A percentile compares a stretch with the other conserved stretches of the same genome.
phyloP scores from a whole-genome alignment of 2,888 invertebrate species.

The Ceraclea dissimilis region DNA sequence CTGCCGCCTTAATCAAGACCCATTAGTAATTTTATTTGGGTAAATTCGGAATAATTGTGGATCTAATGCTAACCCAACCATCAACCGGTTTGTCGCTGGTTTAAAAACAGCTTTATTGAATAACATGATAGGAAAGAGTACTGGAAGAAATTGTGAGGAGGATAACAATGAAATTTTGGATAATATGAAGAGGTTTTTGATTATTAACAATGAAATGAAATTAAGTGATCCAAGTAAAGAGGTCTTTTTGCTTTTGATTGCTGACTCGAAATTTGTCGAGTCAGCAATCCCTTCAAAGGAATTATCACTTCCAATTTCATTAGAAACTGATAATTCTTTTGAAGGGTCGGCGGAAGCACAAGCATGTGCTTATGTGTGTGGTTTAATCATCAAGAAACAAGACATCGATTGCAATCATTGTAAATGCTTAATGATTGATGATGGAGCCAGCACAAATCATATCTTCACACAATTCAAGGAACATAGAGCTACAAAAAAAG shows the following conservation, averaged over 20 bases:
- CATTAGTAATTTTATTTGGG: neutral
- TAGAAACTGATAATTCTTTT: neutral
- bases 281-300: neutral
- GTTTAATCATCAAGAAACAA: neutral
- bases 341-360: constrained; percentile 1
- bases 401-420: neutral
- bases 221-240: neutral
- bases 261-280: neutral
- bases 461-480: constrained; percentile 1
- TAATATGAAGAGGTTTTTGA: constrained; percentile 3
- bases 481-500: neutral
- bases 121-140: neutral
- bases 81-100: neutral
- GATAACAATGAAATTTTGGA: neutral
- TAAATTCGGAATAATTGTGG: neutral
- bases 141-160: neutral
- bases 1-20: neutral
- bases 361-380: neutral
- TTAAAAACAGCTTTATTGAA: neutral
- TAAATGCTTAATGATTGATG: neutral
- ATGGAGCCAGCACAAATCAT: neutral
- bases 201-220: too few species aligned
- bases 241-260: neutral
- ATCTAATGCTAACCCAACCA: constrained; percentile 1
- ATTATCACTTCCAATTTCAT: neutral